Evolutionary conservation across 2,113 vertebrate genomes (phyloP), one percentile per base, ranked within the genome.

Genomic region (Butastur rufipennis): DNA sequence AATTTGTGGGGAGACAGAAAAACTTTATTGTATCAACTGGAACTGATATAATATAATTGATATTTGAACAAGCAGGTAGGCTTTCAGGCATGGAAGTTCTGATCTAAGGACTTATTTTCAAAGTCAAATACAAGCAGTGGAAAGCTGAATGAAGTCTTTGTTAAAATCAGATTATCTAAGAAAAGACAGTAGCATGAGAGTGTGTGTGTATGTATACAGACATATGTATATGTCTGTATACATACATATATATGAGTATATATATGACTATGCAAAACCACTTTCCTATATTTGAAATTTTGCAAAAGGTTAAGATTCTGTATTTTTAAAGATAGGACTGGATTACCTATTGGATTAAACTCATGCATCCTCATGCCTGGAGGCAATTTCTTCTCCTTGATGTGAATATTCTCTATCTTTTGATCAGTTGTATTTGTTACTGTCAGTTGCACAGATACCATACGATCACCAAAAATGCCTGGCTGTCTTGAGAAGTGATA

Each of bases 401-500:
- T 93, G 50, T 98, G 99, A 97, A 99, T 98, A 96, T 99, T 98
- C 90, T 99, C 98, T 94, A 99, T 98, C 86, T 97, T 97, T 83
- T 97, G 98, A 95, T 99, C 99, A 19, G 98, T 98, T 92, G 97
- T 97, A 95, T 99, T 99, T 88, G 96, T 98, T 85, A 99, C 45
- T 16, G 97, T 99, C 93, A 99, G 92, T 97, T 99, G 99, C 14
- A 99, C 98, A 27, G 99, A 98, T n/a, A 99, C 98, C 99, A 99
- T 99, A 61, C 50, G 88, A 90, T 98, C 97, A 93, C 98, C 97
- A 95, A 99, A 99, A 97, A 99, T 97, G 91, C 98, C 98, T 7
- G 98, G 98, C 83, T 99, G 99, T 94, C 99, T 97, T 94, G 99
- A 98, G 97, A 99, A 99, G 91, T 98, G 98, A 97, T 99, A 99